Evolutionary conservation across 2,797 vertebrate genomes (phyloP).

Genomic region (Geotrypetes seraphini): DNA sequence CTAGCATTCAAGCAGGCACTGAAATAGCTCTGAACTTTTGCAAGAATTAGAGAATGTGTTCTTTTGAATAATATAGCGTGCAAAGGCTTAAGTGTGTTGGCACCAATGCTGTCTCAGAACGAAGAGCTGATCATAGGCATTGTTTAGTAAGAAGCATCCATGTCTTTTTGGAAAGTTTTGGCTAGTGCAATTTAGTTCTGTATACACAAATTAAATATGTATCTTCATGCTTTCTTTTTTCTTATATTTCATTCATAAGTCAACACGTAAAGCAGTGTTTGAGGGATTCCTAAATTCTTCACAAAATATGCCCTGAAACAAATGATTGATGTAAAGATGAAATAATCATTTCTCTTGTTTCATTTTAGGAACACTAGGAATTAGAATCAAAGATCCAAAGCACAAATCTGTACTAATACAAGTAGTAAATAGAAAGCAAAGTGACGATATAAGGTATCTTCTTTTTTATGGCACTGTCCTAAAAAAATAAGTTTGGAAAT

Average conservation of each 20-base stretch:
- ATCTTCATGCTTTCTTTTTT: constrained; percentile 32
- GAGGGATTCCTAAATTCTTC: constrained; percentile 31
- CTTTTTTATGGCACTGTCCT: neutral
- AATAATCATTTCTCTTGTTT: constrained; percentile 9
- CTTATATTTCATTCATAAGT: constrained; percentile 31
- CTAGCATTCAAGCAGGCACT: constrained; percentile 27
- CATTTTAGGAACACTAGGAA: constrained; percentile 19
- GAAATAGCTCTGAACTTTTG: constrained; percentile 36
- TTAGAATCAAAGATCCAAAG: constrained; percentile 22
- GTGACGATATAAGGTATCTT: constrained; percentile 4
- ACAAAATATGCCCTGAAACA: constrained; percentile 15
- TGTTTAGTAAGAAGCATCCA: constrained; percentile 29
- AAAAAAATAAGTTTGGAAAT: constrained; percentile 18
- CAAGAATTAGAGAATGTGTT: constrained; percentile 20
- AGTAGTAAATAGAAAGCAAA: constrained; percentile 6
- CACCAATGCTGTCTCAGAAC: constrained; percentile 22
- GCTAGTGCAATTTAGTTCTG: constrained; percentile 24
- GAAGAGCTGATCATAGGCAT: constrained; percentile 30
- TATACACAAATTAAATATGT: constrained; percentile 31
- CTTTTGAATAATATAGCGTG: constrained; percentile 27
- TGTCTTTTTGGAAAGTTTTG: constrained; percentile 39
- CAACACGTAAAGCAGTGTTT: constrained; percentile 34
- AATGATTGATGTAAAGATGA: constrained; percentile 25
- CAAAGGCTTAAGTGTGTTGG: constrained; percentile 33
- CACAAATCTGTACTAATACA: constrained; percentile 4